A percentile compares a stretch with the other conserved stretches of the same genome.
Evolutionary conservation across 2,113 vertebrate genomes (phyloP).

Genomic region (Vidua macroura): DNA sequence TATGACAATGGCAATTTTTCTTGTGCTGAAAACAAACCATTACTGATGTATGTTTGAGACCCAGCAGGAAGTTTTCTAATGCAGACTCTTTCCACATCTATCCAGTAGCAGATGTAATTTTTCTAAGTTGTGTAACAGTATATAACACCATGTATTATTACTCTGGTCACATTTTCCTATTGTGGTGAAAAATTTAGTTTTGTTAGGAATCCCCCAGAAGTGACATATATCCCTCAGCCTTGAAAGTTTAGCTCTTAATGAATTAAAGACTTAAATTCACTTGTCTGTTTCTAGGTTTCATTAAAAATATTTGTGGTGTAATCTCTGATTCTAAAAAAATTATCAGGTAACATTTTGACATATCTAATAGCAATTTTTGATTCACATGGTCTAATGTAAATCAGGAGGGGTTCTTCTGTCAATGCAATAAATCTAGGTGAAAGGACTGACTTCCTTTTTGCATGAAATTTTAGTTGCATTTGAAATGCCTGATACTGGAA

Average conservation of each 20-base stretch:
- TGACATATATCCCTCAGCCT: neutral
- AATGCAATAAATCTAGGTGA: neutral
- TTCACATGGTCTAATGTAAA: neutral
- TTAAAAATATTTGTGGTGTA: neutral
- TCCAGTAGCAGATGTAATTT: conserved; percentile 45
- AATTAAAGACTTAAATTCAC: neutral
- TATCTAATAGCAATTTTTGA: neutral
- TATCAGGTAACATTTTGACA: neutral
- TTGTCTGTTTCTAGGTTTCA: neutral
- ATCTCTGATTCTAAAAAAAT: neutral
- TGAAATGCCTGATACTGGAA: neutral
- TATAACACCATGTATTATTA: conserved; percentile 53
- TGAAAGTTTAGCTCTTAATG: neutral
- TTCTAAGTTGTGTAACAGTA: conserved; percentile 30
- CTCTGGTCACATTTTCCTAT: conserved; percentile 40
- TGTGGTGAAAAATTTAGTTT: conserved; percentile 15
- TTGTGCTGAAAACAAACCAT: conserved; percentile 70
- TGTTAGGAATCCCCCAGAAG: neutral
- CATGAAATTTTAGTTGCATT: neutral
- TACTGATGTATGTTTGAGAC: conserved; percentile 62
- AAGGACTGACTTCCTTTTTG: neutral
- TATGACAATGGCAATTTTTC: conserved; percentile 75
- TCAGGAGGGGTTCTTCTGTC: neutral
- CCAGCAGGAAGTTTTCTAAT: conserved; percentile 63
- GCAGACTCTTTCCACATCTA: conserved; percentile 36